Evolutionary conservation across 2,888 invertebrate genomes (phyloP).

Genomic region (Dolomedes plantarius): DNA sequence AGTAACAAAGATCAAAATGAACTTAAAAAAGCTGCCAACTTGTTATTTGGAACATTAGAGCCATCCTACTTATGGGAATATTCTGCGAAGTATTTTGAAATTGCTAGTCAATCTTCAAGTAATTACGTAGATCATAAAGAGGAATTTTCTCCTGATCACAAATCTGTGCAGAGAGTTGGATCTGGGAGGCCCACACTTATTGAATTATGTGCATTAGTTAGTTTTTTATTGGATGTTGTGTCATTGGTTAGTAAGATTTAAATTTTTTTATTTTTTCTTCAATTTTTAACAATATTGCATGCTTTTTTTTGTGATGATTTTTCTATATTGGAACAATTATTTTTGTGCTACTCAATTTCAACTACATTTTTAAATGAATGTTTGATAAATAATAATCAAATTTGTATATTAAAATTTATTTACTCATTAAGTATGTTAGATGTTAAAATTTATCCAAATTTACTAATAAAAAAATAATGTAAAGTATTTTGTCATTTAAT

Average conservation of each 20-base stretch:
- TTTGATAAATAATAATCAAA: too few relatives aligned
- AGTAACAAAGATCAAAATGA: conserved; percentile 78
- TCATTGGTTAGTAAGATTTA: conserved; percentile 73
- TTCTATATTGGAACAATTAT: too few relatives aligned
- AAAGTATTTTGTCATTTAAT: too few relatives aligned
- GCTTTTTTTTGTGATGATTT: too few relatives aligned
- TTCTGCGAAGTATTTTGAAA: conserved; percentile 75
- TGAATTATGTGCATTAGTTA: conserved; percentile 85
- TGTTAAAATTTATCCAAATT: too few relatives aligned
- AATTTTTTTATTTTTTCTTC: too few relatives aligned
- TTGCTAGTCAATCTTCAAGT: conserved; percentile 73
- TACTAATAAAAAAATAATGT: too few relatives aligned
- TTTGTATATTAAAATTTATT: too few relatives aligned
- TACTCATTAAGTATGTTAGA: too few relatives aligned
- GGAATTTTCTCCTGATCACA: neutral
- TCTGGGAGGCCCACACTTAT: conserved; percentile 77
- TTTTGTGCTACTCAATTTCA: too few relatives aligned
- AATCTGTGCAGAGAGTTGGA: conserved; percentile 80
- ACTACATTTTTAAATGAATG: too few relatives aligned
- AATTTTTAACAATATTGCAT: too few relatives aligned
- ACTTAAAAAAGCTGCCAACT: conserved; percentile 88
- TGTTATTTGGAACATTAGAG: conserved; percentile 88
- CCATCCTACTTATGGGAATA: conserved; percentile 92
- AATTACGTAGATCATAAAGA: neutral
- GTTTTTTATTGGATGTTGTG: conserved; percentile 83